Base-by-base conservation (phyloP, 2,113 vertebrate species). In the Hippocampus barbouri region DNA sequence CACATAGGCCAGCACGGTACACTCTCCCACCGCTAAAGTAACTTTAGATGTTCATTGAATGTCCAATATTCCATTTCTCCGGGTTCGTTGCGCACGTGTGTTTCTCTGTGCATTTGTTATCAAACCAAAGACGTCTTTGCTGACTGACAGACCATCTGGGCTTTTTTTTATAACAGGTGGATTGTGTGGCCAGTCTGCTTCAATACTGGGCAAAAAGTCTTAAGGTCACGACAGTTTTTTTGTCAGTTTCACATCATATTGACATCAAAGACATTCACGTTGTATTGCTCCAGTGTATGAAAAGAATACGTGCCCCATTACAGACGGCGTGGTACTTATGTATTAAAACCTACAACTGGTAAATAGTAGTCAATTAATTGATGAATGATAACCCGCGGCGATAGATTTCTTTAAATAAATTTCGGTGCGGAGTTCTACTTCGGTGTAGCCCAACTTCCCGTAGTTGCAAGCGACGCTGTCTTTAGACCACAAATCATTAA, bases 1-100 rank as follows among this genome's bases (percentile, higher is more conserved):
- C 84, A 68, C 72, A 75, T 69, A 70, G 85, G 81, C 82, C 78
- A 74, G 69, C 72, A 77, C 87, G 73, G 71, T 54, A 6, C 78
- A 83, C 86, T 86, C 80, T 83, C 45, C 27, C 27, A 72, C 40
- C 77, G 77, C 73, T 43, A 68, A 40, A 69, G 51, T 60, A 51
- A 57, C 1, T 51, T 20, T 66, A 68, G 61, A 18, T n/a, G 27
- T 62, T 38, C 7, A 34, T 61, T 27, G 34, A 34, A 34, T 61
- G 11, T 61, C 27, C 59, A 34, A 34, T 34, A 20, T 30, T 30
- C 16, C 16, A 30, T 8, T 8, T 8, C 23, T 59, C 2, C 27
- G 56, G 12, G 34, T 27, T 59, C 5, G 1, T 59, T 59, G 56
- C 27, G 15, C 49, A 25, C 21, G 16, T 21, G 6, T 25, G 18